Evolutionary conservation across 2,888 invertebrate species (phyloP), one percentile per base, ranked within the genome.

Genomic region (Charanyca ferruginea): DNA sequence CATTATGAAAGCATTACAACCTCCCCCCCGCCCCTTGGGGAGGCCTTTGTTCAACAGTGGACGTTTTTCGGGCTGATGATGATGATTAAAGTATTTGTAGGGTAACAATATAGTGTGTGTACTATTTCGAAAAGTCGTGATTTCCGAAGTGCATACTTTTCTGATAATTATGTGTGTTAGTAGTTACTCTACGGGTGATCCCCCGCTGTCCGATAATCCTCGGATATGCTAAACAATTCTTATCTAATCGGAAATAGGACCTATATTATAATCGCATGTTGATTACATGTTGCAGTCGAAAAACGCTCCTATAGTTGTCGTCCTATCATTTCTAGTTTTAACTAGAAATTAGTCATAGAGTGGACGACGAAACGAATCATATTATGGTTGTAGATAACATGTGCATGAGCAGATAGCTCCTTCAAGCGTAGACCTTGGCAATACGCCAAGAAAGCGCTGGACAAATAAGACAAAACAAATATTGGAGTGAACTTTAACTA

Each of bases 291-390:
- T 4, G 38, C 32, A 32, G 6, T 18, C 2, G 0, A 13, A 11
- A 38, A 55, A 44, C 9, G 20, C 4, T 5, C 7, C 18, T 49
- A 35, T 6, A 42, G 22, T 18, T n/a, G 18, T 74, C 22, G 58
- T 55, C 28, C 41, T 42, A 32, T 70, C 68, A n/a, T n/a, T n/a
- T n/a, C n/a, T n/a, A n/a, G n/a, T n/a, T 68, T 45, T 57, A 70
- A 57, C 59, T 69, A 51, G 58, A 52, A 25, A 75, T 68, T 68
- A 75, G 32, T 75, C 75, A 49, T 74, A 18, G 18, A 49, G 25
- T 42, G 42, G 32, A 58, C 38, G 25, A 32, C 23, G 16, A 23
- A 69, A 32, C 23, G 22, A 32, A 51, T 62, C 54, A 52, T 63
- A 77, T 58, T 63, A 77, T 58, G 45, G 28, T 51, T n/a, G 28